Evolutionary conservation across 2,888 invertebrate species (phyloP).

Genomic region (Blastobasis lacticolella): DNA sequence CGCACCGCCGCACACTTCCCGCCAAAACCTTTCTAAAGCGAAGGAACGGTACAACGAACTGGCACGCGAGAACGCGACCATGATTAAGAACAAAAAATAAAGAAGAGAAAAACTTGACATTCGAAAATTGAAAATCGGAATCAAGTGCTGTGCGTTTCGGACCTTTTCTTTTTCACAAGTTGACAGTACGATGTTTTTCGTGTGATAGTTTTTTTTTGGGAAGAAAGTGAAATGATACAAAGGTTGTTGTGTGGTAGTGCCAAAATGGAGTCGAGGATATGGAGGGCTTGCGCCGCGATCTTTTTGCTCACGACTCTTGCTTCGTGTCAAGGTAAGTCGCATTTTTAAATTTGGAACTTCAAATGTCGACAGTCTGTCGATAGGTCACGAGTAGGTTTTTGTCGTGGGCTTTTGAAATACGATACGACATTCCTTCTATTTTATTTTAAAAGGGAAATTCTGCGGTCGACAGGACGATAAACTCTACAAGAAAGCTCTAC

Average conservation of each 20-base stretch:
- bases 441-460: too few species aligned
- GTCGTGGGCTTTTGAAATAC: neutral
- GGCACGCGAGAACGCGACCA: slow-evolving; percentile 6
- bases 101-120: neutral
- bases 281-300: slow-evolving; percentile 33
- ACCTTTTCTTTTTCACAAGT: too few species aligned
- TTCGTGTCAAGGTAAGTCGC: slow-evolving; percentile 61
- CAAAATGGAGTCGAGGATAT: slow-evolving; percentile 28
- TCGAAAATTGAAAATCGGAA: too few species aligned
- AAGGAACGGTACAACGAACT: slow-evolving; percentile 10
- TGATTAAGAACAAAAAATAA: slow-evolving; percentile 1
- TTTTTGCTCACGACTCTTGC: slow-evolving; percentile 35
- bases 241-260: slow-evolving; percentile 49
- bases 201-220: slow-evolving; percentile 28
- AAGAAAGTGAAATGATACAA: slow-evolving; percentile 56
- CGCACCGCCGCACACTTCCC: slow-evolving; percentile 30
- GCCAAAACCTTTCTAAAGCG: slow-evolving; percentile 1
- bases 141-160: too few species aligned
- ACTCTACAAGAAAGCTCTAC: too few species aligned
- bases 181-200: neutral
- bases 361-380: slow-evolving; percentile 9
- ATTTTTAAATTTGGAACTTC: slow-evolving; percentile 14
- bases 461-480: too few species aligned
- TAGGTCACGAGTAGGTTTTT: slow-evolving; percentile 4
- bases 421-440: too few species aligned